phyloP scores from a whole-genome alignment of 1,140 invertebrate species.

The Mactra quadrangularis region DNA sequence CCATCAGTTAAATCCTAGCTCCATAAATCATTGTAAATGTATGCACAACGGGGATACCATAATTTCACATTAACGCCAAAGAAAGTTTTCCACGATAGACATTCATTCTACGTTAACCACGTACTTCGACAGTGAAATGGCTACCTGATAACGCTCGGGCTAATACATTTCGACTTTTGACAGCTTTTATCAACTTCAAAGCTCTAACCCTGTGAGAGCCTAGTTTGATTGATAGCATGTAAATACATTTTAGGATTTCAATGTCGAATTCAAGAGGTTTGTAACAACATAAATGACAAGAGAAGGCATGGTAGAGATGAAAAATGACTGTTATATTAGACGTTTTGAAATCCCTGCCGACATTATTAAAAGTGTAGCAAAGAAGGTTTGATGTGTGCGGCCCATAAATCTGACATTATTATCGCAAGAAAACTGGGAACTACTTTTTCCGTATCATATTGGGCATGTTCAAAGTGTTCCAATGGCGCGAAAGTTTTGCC shows the following conservation, averaged over 20 bases:
- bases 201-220: slow-evolving; percentile 38
- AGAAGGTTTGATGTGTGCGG: slow-evolving; percentile 46
- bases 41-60: slow-evolving; percentile 3
- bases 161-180: slow-evolving; percentile 65
- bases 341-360: slow-evolving; percentile 59
- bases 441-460: slow-evolving; percentile 31
- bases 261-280: slow-evolving; percentile 61
- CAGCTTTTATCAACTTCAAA: slow-evolving; percentile 66
- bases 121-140: slow-evolving; percentile 61
- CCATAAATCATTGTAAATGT: slow-evolving; percentile 39
- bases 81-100: slow-evolving; percentile 24
- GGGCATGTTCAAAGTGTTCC: too few species aligned
- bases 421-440: slow-evolving; percentile 53
- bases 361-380: slow-evolving; percentile 65
- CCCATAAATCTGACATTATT: slow-evolving; percentile 60
- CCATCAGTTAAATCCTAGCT: not conserved
- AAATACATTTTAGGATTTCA: slow-evolving; percentile 60
- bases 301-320: slow-evolving; percentile 47
- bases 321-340: slow-evolving; percentile 65
- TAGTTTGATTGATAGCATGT: slow-evolving; percentile 59
- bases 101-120: slow-evolving; percentile 50
- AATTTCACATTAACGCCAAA: slow-evolving; percentile 25
- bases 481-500: too few species aligned
- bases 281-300: slow-evolving; percentile 61
- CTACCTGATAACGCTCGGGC: slow-evolving; percentile 56